These are phyloP conservation scores for Neosalanx taihuensis DNA, from an alignment of 2,797 vertebrate species.

Conservation along the genomic window DNA sequence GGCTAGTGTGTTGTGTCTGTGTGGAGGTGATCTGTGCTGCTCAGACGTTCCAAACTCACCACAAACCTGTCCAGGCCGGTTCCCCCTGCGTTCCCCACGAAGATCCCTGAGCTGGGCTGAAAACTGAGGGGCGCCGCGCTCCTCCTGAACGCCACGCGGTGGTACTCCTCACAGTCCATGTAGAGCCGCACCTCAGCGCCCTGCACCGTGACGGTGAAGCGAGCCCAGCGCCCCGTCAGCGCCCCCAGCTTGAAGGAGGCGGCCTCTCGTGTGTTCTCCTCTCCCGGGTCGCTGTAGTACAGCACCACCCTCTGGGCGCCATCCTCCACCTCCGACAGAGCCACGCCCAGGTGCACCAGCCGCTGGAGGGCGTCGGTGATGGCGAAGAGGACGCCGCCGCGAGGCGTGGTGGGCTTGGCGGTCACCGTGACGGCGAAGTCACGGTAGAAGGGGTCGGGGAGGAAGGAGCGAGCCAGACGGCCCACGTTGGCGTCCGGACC, in stretches of 20 bases:
- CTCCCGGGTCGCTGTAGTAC: conserved; percentile 86
- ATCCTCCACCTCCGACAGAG: conserved; percentile 82
- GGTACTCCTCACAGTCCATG: conserved; percentile 91
- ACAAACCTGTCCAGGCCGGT: conserved; percentile 85
- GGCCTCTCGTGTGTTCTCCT: conserved; percentile 76
- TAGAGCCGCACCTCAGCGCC: conserved; percentile 80
- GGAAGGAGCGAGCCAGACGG: conserved; percentile 83
- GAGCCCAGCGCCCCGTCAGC: conserved; percentile 88
- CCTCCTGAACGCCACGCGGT: conserved; percentile 76
- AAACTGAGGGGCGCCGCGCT: conserved; percentile 77
- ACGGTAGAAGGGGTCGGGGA: conserved; percentile 82
- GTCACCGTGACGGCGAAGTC: conserved; percentile 84
- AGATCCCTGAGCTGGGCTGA: conserved; percentile 88
- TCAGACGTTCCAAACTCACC: conserved; percentile 72
- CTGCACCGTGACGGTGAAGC: conserved; percentile 82
- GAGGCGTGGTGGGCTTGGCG: conserved; percentile 77
- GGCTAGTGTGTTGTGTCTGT: too few relatives aligned
- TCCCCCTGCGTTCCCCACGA: conserved; percentile 90
- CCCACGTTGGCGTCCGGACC: conserved; percentile 86
- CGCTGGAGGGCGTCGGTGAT: conserved; percentile 89
- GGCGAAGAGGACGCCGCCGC: conserved; percentile 87
- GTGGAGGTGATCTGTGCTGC: too few relatives aligned
- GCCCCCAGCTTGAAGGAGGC: conserved; percentile 87
- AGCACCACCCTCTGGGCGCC: conserved; percentile 81
- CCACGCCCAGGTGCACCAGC: conserved; percentile 85